phyloP scores from a whole-genome alignment of 2,113 vertebrate species.

The Pedionomus torquatus region DNA sequence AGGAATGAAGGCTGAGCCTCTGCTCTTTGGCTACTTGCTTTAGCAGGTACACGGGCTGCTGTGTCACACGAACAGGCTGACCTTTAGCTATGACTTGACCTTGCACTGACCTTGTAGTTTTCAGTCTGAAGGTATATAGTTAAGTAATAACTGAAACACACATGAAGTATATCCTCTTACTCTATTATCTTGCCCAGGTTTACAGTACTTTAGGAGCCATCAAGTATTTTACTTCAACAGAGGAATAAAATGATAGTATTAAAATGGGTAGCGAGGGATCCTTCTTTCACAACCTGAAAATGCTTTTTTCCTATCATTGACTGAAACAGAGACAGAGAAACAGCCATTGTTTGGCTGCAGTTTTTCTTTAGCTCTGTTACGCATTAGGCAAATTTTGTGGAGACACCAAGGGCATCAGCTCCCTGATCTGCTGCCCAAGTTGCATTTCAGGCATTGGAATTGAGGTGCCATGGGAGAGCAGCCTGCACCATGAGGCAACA shows the following conservation, averaged over 20 bases:
- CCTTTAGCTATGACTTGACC: conserved; percentile 62
- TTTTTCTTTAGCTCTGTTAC: not conserved
- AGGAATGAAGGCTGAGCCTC: not conserved
- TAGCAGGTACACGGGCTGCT: conserved; percentile 24
- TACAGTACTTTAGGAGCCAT: not conserved
- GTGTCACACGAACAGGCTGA: conserved; percentile 24
- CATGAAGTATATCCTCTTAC: conserved; percentile 13
- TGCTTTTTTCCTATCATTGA: not conserved
- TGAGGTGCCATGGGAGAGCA: not conserved
- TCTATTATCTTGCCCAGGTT: conserved; percentile 40
- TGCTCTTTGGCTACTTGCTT: not conserved
- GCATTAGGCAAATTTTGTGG: rapidly evolving
- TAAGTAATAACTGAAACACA: conserved; percentile 42
- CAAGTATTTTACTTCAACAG: not conserved
- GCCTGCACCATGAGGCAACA: not conserved
- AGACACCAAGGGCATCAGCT: not conserved
- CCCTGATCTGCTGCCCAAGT: not conserved
- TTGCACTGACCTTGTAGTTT: conserved; percentile 33
- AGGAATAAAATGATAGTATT: not conserved
- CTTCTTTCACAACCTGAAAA: not conserved
- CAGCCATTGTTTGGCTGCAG: not conserved
- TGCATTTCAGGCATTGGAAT: not conserved
- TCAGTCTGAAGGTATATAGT: conserved; percentile 54
- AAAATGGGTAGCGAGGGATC: not conserved
- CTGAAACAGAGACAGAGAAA: not conserved